These are phyloP conservation scores for Malacoctenus gilli DNA, from an alignment of 2,797 vertebrate genomes.

Conservation along the genomic window DNA sequence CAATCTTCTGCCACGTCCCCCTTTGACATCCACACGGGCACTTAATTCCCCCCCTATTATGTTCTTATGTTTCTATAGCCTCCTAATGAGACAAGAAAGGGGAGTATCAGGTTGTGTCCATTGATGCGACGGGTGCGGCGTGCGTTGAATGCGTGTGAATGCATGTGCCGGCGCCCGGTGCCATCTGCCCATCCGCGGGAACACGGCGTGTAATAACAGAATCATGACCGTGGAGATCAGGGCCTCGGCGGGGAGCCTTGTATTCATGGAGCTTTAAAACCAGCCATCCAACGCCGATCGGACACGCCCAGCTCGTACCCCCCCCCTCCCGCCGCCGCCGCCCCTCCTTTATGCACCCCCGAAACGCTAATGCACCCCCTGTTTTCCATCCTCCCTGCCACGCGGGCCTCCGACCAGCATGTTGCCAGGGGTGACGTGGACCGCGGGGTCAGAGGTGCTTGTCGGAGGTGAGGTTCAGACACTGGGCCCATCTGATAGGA, in stretches of 20 bases:
- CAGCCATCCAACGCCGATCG: constrained; percentile 92
- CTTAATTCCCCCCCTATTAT: constrained; percentile 99
- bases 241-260: constrained; percentile 87
- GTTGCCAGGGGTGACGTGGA: constrained; percentile 93
- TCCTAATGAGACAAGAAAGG: constrained; percentile 97
- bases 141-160: constrained; percentile 87
- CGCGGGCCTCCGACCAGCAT: constrained; percentile 77
- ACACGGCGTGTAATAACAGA: constrained; percentile 94
- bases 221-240: constrained; percentile 90
- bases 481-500: constrained; percentile 95
- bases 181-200: constrained; percentile 93
- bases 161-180: constrained; percentile 89
- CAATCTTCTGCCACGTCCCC: constrained; percentile 66
- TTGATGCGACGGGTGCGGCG: constrained; percentile 84
- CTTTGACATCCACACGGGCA: constrained; percentile 91
- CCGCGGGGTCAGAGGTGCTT: constrained; percentile 93
- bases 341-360: constrained; percentile 52
- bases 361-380: constrained; percentile 36
- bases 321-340: constrained; percentile 16
- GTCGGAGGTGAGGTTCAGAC: constrained; percentile 94
- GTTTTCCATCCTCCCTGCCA: constrained; percentile 41
- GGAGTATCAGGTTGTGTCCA: constrained; percentile 92
- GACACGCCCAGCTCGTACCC: constrained; percentile 83
- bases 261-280: constrained; percentile 95
- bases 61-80: constrained; percentile 87